Base-by-base conservation (phyloP, 2,797 vertebrate species). In the Rhinichthys osculus region DNA sequence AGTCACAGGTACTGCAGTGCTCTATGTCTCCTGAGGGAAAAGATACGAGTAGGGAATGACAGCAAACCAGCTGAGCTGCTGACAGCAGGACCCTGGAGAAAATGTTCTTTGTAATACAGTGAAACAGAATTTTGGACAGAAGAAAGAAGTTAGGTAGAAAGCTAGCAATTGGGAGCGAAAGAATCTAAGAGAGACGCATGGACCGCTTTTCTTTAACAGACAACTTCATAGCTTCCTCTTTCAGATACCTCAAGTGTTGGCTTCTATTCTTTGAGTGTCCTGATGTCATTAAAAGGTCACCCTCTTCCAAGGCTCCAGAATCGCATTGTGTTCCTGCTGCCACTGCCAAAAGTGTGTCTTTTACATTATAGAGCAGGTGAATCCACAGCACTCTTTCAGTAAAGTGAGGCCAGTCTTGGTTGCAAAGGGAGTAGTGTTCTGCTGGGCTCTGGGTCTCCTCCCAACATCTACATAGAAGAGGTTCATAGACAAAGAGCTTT, bases 321-420 rank as follows among this genome's bases (percentile, higher is more conserved):
- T 73, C 71, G 27, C 27, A 52, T 47, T 7, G 30, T 59, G 78
- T 19, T 11, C 64, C 62, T 59, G 38, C 44, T 0, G 42, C 67
- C 21, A 16, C 57, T 35, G 59, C 57, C 3, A 23, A 42, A 23
- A 38, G 42, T 21, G 5, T 44, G 21, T 19, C 19, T 54, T 69
- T 69, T 97, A 97, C 97, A 97, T 97, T 91, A 97, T 88, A 87
- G 96, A 96, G 92, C 96, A 97, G 3, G 96, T 97, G 94, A 97
- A 97, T 88, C 97, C 96, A 5, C 97, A 97, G 92, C 97, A 97
- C 89, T 97, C 96, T 87, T 96, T 97, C 88, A 97, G 94, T 78
- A 97, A 92, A 57, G 95, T 96, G 86, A 97, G 95, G 42, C 96
- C 95, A 0, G 96, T 97, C 90, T 97, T 97, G 88, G 93, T 90